Evolutionary conservation across 2,888 invertebrate genomes (phyloP), one percentile per base, ranked within the genome.

Genomic region (Arrhopalites spinosus): DNA sequence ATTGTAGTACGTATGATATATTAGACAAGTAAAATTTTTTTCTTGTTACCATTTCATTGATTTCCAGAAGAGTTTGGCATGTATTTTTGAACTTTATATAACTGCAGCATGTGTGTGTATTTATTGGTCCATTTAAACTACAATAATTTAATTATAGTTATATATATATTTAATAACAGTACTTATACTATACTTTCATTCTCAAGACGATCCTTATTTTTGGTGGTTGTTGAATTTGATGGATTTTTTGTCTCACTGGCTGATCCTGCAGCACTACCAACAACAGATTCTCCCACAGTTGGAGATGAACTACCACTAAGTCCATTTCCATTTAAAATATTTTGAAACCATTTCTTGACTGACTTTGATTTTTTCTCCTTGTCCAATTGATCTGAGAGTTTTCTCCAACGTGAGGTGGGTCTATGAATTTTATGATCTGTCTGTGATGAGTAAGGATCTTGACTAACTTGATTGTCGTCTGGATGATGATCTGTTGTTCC

Each of bases 271-370:
- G 30, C 72, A 20, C 7, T 30, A 63, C 20, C n/a, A 45, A 11
- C 59, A 2, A 5, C 59, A 2, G 0, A 1, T 5, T 27, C 25
- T 59, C 23, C 13, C 20, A 30, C 11, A 23, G 13, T 36, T 15
- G n/a, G 15, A 15, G 59, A 25, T 27, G 59, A 30, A 45, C 59
- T 17, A 23, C 43, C 29, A 67, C 27, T 73, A 11, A 69, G 45
- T 61, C 73, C 74, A 56, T 69, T 77, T 23, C 82, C 81, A 68
- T 82, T 81, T 1, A 82, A 47, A 73, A 83, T 79, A 30, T 79
- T 83, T 66, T 83, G 81, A 70, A 83, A 83, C 83, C 83, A 83
- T 61, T 79, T 81, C 64, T 80, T 83, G 11, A 83, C 68, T 11
- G 78, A 77, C 43, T 80, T 78, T 0, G 77, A 76, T 61, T 79